Conservation (phyloP, 2,888 invertebrate genomes). For the Eristalinus sepulchralis region DNA sequence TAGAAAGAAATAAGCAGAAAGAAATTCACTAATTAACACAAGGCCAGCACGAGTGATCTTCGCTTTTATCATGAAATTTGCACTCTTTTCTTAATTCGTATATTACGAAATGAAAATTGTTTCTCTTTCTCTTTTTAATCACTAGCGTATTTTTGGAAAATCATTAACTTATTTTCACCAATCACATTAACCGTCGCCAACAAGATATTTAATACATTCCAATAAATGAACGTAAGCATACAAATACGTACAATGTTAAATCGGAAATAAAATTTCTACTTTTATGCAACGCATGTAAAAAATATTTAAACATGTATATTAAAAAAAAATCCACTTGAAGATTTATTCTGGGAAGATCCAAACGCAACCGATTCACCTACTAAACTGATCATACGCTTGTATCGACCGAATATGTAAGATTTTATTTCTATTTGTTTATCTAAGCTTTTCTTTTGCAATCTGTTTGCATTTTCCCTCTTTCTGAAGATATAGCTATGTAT, state of each 20-base stretch:
- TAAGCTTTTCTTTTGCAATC: slow-evolving; percentile 37
- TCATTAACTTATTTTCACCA: slow-evolving; percentile 43
- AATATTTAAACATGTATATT: neutral
- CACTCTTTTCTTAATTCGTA: neutral
- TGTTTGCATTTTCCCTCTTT: slow-evolving; percentile 41
- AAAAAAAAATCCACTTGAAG: neutral
- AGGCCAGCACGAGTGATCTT: neutral
- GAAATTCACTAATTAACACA: neutral
- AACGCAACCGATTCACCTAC: slow-evolving; percentile 48
- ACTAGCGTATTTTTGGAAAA: slow-evolving; percentile 53
- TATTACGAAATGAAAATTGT: neutral
- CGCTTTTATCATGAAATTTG: neutral
- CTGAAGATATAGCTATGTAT: neutral
- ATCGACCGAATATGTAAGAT: slow-evolving; percentile 11
- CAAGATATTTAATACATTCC: neutral
- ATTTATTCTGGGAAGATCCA: slow-evolving; percentile 8
- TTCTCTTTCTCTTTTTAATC: slow-evolving; percentile 44
- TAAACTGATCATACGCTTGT: slow-evolving; percentile 41
- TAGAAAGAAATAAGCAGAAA: neutral
- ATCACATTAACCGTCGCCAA: neutral
- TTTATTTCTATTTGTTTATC: slow-evolving; percentile 25
- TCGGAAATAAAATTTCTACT: neutral
- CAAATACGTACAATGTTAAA: too few species aligned
- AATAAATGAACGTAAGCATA: too few species aligned
- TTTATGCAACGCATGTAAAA: neutral